Conservation (phyloP, 2,797 vertebrate genomes). For the Gila robusta region DNA sequence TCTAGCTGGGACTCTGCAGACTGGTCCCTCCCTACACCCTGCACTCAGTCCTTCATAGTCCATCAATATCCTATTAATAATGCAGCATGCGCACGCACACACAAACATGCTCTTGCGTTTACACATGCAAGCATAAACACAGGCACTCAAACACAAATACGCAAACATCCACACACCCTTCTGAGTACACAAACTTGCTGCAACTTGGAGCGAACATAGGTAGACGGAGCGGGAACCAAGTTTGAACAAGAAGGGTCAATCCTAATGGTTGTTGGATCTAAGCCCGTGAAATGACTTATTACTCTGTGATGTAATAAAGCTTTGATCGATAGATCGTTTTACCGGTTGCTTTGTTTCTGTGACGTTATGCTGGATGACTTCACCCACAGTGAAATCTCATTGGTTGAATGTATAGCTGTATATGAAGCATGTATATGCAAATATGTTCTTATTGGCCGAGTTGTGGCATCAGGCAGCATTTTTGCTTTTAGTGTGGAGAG, state of each 20-base stretch:
- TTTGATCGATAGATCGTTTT: neutral
- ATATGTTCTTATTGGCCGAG: neutral
- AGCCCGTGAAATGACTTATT: neutral
- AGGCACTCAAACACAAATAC: slow-evolving; percentile 60
- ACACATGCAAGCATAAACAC: slow-evolving; percentile 59
- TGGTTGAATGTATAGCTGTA: neutral
- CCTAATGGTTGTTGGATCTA: neutral
- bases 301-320: neutral
- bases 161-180: slow-evolving; percentile 33
- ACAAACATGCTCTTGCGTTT: slow-evolving; percentile 47
- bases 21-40: slow-evolving; percentile 68
- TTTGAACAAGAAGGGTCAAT: neutral
- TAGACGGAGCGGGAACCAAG: neutral
- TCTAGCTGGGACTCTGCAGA: slow-evolving; percentile 64
- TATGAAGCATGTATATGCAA: neutral
- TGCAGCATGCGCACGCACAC: slow-evolving; percentile 66
- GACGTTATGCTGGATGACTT: neutral
- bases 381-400: neutral
- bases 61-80: slow-evolving; percentile 84
- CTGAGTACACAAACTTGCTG: slow-evolving; percentile 15
- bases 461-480: neutral
- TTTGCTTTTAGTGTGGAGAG: neutral
- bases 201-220: neutral
- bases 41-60: slow-evolving; percentile 77
- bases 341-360: neutral